Base-by-base conservation (phyloP, 2,797 vertebrate genomes). In the Rhadinocentrus ornatus region DNA sequence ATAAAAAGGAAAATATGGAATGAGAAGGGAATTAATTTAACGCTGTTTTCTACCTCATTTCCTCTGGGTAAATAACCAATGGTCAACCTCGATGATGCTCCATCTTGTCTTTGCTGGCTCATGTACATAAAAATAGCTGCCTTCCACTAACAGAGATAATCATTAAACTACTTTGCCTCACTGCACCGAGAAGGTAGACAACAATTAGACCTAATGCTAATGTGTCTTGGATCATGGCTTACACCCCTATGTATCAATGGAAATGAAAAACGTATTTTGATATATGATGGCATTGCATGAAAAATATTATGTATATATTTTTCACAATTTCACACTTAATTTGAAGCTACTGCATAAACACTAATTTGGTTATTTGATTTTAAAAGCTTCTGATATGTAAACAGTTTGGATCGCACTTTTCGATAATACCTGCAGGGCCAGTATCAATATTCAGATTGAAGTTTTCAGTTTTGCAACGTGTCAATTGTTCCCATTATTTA, bases 11-110 rank as follows among this genome's bases (percentile, higher is more conserved):
- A 66, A 65, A 66, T 18, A 78, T 41, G 50, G 53, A 74, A 82
- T 48, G 62, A 80, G 76, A 69, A 62, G 71, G 77, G 79, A 85
- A 86, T 78, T 50, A 80, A 77, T 76, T 78, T 82, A 81, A 87
- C 70, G 74, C 72, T 48, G 79, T 81, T 83, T 84, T 81, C 83
- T 77, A 86, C 85, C 83, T 90, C 86, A 89, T 92, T 92, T 91
- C 73, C 78, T 82, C 73, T 85, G 46, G 31, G 87, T 90, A 92
- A 91, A 92, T 86, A 92, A 81, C 76, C 83, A 83, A 39, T 56
- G 76, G 62, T 65, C 69, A 75, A 88, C 84, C 87, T 85, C 78
- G 34, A 54, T 66, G 67, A 80, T 50, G 44, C 71, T 78, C 78
- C 66, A 69, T 75, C 82, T 87, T 39, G 80, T 80, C 75, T 75